Percentiles rank a stretch among this genome's conserved stretches.
Conservation (phyloP, 2,113 vertebrate species). For the Python bivittatus region DNA sequence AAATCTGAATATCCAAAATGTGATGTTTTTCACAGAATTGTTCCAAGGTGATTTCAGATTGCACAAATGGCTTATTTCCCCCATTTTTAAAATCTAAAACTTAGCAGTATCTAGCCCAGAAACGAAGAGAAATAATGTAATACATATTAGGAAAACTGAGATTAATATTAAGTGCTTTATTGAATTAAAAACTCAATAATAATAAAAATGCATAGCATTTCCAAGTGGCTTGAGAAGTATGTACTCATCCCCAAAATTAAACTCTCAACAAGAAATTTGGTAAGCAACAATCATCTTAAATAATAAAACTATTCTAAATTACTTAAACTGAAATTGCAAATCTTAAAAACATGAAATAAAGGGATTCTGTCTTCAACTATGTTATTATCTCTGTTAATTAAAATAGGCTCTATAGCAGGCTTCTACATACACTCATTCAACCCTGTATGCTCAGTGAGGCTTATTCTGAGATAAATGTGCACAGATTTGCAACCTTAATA, state of each 20-base stretch:
- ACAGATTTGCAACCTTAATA: not conserved
- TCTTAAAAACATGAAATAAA: not conserved
- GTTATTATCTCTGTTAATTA: not conserved
- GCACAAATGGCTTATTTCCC: not conserved
- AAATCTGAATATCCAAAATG: not conserved
- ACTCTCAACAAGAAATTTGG: not conserved
- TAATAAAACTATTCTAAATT: not conserved
- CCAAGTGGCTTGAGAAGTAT: not conserved
- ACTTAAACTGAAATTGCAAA: not conserved
- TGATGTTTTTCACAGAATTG: not conserved
- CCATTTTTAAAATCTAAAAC: not conserved
- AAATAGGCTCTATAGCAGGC: not conserved
- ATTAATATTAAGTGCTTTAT: not conserved
- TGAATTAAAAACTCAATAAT: not conserved
- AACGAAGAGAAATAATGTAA: not conserved
- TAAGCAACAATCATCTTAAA: not conserved
- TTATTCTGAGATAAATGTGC: not conserved
- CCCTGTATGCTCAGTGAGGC: not conserved
- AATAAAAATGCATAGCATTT: not conserved
- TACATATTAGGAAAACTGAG: not conserved
- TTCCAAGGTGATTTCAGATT: not conserved
- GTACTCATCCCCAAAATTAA: not conserved
- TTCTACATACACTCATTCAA: not conserved
- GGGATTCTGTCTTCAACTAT: not conserved
- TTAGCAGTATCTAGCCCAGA: not conserved